Evolutionary conservation across 2,113 vertebrate genomes (phyloP).

Genomic region (Thunnus maccoyii): DNA sequence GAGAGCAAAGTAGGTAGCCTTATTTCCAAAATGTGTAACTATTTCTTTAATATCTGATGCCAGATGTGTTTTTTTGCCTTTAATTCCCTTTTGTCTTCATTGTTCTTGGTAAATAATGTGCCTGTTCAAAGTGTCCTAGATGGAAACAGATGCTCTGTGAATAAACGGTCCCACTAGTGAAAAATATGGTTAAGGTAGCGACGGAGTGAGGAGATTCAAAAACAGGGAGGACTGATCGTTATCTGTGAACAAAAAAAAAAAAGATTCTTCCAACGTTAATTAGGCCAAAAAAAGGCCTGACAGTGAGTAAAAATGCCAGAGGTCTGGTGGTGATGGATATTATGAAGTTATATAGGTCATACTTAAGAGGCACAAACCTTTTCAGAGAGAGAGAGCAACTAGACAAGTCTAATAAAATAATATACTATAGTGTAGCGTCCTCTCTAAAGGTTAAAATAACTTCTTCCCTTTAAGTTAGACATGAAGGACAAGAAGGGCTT

Average conservation of each 20-base stretch:
- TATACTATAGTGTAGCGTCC: slow-evolving; percentile 12
- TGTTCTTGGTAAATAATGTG: background rate
- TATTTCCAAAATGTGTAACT: too few species aligned
- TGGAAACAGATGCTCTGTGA: background rate
- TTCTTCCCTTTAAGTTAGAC: slow-evolving; percentile 17
- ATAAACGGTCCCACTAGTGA: too few species aligned
- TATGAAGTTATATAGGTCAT: slow-evolving; percentile 39
- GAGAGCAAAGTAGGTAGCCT: too few species aligned
- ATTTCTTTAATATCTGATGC: too few species aligned
- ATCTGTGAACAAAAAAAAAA: too few species aligned
- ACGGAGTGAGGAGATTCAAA: background rate
- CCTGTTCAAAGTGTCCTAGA: background rate
- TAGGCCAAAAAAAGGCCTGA: background rate
- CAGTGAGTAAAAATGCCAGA: background rate
- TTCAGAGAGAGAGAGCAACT: slow-evolving; percentile 11
- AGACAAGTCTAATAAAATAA: slow-evolving; percentile 39
- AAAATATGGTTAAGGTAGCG: background rate
- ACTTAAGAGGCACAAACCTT: slow-evolving; percentile 59
- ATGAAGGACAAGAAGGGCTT: slow-evolving; percentile 36
- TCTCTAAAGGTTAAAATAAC: background rate
- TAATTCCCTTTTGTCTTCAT: too few species aligned
- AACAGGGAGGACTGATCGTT: background rate
- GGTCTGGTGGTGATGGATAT: background rate
- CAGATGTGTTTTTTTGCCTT: too few species aligned
- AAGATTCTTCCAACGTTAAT: background rate